These are phyloP conservation scores for Lissocephala sabroskyi DNA, from an alignment of 2,888 invertebrate genomes.

Conservation along the genomic window DNA sequence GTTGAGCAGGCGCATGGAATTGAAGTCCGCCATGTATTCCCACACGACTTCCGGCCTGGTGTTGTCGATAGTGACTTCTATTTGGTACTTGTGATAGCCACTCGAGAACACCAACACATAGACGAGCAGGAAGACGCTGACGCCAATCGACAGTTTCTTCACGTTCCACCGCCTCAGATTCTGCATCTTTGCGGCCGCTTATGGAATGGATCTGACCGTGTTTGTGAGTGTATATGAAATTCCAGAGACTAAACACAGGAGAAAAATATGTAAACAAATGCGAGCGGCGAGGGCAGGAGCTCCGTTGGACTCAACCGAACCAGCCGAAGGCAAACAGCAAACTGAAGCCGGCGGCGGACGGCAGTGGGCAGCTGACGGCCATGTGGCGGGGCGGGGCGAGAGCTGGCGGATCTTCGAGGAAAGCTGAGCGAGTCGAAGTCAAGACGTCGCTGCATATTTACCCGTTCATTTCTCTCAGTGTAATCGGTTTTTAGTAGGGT, in stretches of 20 bases:
- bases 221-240: constrained; percentile 23
- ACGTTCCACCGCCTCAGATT: constrained; percentile 47
- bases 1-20: constrained; percentile 80
- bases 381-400: too few relatives aligned
- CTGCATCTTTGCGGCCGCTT: constrained; percentile 50
- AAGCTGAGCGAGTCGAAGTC: too few relatives aligned
- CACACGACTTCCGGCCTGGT: constrained; percentile 77
- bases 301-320: constrained; percentile 11
- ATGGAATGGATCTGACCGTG: too few relatives aligned
- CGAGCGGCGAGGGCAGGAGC: not conserved
- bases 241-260: constrained; percentile 13
- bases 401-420: too few relatives aligned
- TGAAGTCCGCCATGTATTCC: constrained; percentile 85
- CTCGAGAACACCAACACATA: constrained; percentile 64
- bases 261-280: constrained; percentile 48
- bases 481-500: too few relatives aligned
- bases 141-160: constrained; percentile 41
- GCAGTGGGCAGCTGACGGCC: not conserved
- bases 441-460: too few relatives aligned
- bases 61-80: constrained; percentile 74
- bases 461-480: too few relatives aligned
- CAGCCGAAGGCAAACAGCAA: constrained; percentile 21
- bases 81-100: constrained; percentile 71
- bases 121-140: constrained; percentile 24
- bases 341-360: constrained; percentile 15